Evolutionary conservation across 2,797 vertebrate genomes (phyloP), one percentile per base, ranked within the genome.

Genomic region (Notamacropus eugenii): DNA sequence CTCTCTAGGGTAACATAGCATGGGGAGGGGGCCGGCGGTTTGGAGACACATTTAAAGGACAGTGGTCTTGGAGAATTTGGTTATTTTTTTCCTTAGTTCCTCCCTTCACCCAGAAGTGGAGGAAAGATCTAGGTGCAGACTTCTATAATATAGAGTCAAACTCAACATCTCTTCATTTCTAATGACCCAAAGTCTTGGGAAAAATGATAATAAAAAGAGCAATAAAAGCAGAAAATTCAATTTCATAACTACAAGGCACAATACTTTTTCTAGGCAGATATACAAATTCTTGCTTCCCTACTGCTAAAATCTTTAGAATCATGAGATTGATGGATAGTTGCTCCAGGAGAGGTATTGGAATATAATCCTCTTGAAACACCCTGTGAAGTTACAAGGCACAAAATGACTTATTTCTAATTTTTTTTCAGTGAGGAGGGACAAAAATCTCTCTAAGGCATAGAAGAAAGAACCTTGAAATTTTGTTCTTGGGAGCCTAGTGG

Each of bases 161-260:
- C 14, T 92, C 94, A 46, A 87, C 1, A 27, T 50, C 34, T 59
- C 27, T 92, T 93, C 62, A 91, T 57, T 54, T 96, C 95, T 95
- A 87, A 96, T 50, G 24, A 87, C 40, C 40, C 74, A 46, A 87
- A 87, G 9, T 87, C 74, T 87, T 50, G 3, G 40, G 8, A 46
- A 87, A 87, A 87, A 87, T 50, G 40, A 28, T 87, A 90, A 92
- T 87, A 40, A 92, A 95, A 93, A 54, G 10, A 96, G 22, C 10
- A 94, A 92, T 92, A 59, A 93, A 96, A 97, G 55, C 50, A 62
- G 14, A 0, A 87, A 50, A 50, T 87, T 24, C 50, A 91, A 87
- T 13, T 93, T 93, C 50, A 95, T 50, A n/a, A 19, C 31, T 59
- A 19, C 55, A 22, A 19, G 91, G 54, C 55, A 46, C 4, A 87